Evolutionary conservation across 1,140 invertebrate genomes (phyloP), one percentile per base, ranked within the genome.

Genomic region (Drosophila bocki): DNA sequence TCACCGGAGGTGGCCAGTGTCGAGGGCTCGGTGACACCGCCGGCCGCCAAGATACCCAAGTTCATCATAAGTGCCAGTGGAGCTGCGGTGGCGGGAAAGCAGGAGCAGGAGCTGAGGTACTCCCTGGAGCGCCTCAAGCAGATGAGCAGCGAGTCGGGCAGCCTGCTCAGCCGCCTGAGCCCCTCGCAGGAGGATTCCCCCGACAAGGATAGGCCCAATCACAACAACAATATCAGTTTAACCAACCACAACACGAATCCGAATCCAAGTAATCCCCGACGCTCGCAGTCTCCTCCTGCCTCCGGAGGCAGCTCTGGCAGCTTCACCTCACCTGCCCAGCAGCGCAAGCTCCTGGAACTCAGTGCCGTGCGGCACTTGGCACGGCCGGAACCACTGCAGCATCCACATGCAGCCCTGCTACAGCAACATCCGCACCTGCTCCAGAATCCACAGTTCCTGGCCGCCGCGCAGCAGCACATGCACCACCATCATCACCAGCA

Each of bases 101-200:
- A 80, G 71, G 87, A 85, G 37, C 88, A 93, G 60, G 80, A 82
- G 13, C 63, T 91, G 13, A 67, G 91, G 33, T 92, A 79, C 56
- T 92, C 92, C 19, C 76, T 93, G 7, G 92, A 93, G 50, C 79
- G 92, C 3, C 64, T 93, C 5, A 93, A 93, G 74, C 92, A 93
- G 48, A 84, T 93, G 79, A 93, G 80, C 29, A 91, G 82, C 12
- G 91, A 93, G 8, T 64, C 82, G 15, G 77, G 74, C 12, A 68
- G 65, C 35, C 59, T 91, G 59, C 75, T 91, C 0, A 91, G 82
- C 61, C 80, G 87, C 13, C 61, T 91, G 0, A 92, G 92, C 84
- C 92, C 92, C 11, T 57, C 37, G 5, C 61, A 65, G 4, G 85
- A 91, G 11, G 81, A 85, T 3, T n/a, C 44, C 2, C 15, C 22